Base-by-base conservation (phyloP, 2,888 invertebrate genomes). In the Embidobia sp. region DNA sequence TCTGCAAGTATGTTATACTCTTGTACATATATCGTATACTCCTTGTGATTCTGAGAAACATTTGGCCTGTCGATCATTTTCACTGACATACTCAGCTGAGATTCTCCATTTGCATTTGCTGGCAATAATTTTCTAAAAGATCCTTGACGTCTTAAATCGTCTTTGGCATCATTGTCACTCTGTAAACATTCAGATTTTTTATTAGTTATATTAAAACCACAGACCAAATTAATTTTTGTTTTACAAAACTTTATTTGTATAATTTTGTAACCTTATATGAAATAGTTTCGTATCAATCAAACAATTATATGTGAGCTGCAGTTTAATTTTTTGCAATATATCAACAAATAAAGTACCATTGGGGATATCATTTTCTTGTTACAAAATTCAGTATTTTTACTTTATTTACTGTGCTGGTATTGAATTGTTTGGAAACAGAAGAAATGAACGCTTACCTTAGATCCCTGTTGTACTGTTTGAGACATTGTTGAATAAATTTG, bases 1-100 rank as follows among this genome's bases (percentile, higher is more conserved):
- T 98, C 97, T 2, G 97, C 96, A 90, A 97, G 93, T 82, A 97
- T 94, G 83, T 95, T 94, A 85, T 97, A 97, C 90, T 98, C 97
- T 88, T 96, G 95, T 85, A 96, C 94, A 87, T 95, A 95, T 81
- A 94, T 92, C 40, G 94, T 93, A 88, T 95, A 93, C 66, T 94
- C 90, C 87, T 94, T 94, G 70, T 92, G 92, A 72, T 91, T 90
- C 86, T 90, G 91, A 64, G 91, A 90, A 4, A 88, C 79, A 83
- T 89, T 91, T 85, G 89, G 89, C 66, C 91, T 87, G 73, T 91
- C 91, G 61, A 91, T 90, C 90, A 91, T 91, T 86, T 91, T 91
- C 15, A 91, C 91, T 61, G 92, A 91, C 91, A 93, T 88, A 89
- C 92, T 92, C 86, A 93, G 90, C 87, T 93, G 90, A 46, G 91